Evolutionary conservation across 2,113 vertebrate species (phyloP), one percentile per base, ranked within the genome.

Genomic region (Laticauda colubrina): DNA sequence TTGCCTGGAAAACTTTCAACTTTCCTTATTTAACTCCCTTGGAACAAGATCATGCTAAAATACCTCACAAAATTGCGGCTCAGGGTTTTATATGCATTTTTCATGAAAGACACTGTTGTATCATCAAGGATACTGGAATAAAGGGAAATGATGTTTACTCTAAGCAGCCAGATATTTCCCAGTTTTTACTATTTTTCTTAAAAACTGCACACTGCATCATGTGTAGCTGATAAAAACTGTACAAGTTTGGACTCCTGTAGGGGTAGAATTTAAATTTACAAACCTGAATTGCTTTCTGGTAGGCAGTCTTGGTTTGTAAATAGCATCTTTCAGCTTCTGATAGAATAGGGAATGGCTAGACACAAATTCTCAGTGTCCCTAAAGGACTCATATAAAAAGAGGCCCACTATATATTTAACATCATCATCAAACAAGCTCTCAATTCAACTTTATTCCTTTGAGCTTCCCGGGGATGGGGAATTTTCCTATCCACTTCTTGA

Each of bases 341-440:
- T 97, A 97, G 95, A 95, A 96, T 94, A 96, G 98, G 97, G 97
- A 97, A 96, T 94, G 95, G 95, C 97, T 94, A 97, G 96, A 92
- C 92, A 96, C 91, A 93, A 97, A 96, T 97, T 97, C 97, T 97
- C 97, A 95, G 94, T 96, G 97, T 85, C 95, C 97, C 97, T 97
- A 98, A 97, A 97, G 97, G 94, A 96, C 96, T 97, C 95, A 97
- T 94, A 97, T 98, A 97, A 98, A 98, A 97, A 94, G 93, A 96
- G 96, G 96, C 96, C 96, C 96, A 97, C 96, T 95, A 93, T 93
- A 97, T 89, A 97, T 98, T 98, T 97, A 98, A 93, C 94, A 94
- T 95, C 87, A 0, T 88, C 94, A 94, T 89, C 95, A 95, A 96
- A 95, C 64, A 92, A 96, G 96, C 92, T 95, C 1, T 0, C 96